Evolutionary conservation across 2,888 invertebrate genomes (phyloP), one percentile per base, ranked within the genome.

Genomic region (Ophion slaviceki): DNA sequence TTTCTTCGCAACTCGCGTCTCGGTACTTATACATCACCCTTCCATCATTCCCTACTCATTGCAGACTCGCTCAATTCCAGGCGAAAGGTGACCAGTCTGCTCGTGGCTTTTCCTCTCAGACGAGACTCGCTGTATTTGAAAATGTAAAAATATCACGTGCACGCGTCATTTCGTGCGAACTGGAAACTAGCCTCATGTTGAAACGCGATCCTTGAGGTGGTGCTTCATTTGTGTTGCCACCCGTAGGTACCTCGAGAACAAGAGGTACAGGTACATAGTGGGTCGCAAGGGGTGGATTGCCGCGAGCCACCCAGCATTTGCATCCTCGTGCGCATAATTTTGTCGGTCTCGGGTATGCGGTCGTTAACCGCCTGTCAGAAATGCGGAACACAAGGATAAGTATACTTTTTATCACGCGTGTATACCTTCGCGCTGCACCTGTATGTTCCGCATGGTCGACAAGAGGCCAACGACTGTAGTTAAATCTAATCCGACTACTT

Each of bases 251-350:
- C 74, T 14, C 40, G 72, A 11, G 70, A 66, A 57, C 11, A 67
- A 67, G 72, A 72, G 75, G 67, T 53, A 24, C 59, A 66, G 28
- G 20, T 32, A 36, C 74, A 47, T 2, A 24, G 45, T 59, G 40
- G 47, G 79, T 32, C 66, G 59, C 36, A 77, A 71, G 68, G 36
- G 59, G 80, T 78, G 61, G 71, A 61, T 67, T 72, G 66, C 71
- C 61, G 32, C 28, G 76, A 79, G 80, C 85, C 59, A 82, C 71
- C 61, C 71, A 77, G 81, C 82, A 88, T 88, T 89, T 88, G 88
- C 88, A 88, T 89, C 81, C 85, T 82, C 87, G 87, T 88, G 85
- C 84, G 83, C 86, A 87, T 88, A 88, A 89, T 89, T 88, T 85
- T 80, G 79, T 71, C 78, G 86, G 67, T 59, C 76, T 67, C 66